phyloP scores from a whole-genome alignment of 2,113 vertebrate genomes.

The Pleuronectes platessa region DNA sequence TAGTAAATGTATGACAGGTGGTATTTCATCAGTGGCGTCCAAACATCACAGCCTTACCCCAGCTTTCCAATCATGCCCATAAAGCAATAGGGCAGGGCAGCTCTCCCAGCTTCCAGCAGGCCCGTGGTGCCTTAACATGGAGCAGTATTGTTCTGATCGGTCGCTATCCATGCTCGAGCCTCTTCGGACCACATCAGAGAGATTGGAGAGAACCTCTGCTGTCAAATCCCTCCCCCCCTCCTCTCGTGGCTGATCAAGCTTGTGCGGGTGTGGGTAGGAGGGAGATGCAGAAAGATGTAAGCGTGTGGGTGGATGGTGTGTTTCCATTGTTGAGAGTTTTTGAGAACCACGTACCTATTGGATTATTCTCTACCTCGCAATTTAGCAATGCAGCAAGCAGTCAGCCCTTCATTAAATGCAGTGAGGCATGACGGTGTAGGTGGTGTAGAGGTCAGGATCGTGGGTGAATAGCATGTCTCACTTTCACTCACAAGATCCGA shows the following conservation, averaged over 20 bases:
- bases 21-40: conserved; percentile 49
- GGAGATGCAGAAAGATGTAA: neutral
- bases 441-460: neutral
- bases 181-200: conserved; percentile 22
- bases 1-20: conserved; percentile 40
- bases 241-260: neutral
- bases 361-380: neutral
- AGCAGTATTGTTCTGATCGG: conserved; percentile 2
- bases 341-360: neutral
- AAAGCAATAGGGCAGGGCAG: conserved; percentile 11
- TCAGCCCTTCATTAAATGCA: neutral
- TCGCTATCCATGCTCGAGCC: conserved; percentile 13
- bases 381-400: neutral
- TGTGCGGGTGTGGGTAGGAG: conserved; percentile 27
- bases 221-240: conserved; percentile 25
- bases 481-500: too few species aligned
- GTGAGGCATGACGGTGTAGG: neutral
- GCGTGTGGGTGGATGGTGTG: neutral
- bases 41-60: conserved; percentile 24
- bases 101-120: conserved; percentile 30
- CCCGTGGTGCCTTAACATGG: conserved; percentile 1
- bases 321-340: conserved; percentile 15
- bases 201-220: conserved; percentile 35
- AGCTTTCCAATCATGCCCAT: conserved; percentile 7
- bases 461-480: too few species aligned